These are phyloP conservation scores for Girardinichthys multiradiatus DNA, from an alignment of 2,113 vertebrate species.

Conservation along the genomic window DNA sequence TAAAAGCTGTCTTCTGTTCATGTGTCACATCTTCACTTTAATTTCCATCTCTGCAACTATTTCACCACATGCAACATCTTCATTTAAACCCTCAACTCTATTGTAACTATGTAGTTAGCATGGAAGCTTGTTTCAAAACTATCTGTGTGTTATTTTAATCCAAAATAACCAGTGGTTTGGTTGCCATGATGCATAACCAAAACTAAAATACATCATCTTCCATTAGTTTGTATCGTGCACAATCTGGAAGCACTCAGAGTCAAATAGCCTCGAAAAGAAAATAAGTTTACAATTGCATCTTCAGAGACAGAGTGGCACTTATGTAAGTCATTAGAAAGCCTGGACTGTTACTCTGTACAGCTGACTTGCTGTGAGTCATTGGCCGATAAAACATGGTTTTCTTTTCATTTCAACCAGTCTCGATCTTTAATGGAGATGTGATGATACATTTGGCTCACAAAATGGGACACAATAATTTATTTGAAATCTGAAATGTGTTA, in stretches of 20 bases:
- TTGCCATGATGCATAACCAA: not conserved
- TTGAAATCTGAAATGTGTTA: too few relatives aligned
- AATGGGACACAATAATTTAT: too few relatives aligned
- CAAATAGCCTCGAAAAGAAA: not conserved
- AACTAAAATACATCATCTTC: too few relatives aligned
- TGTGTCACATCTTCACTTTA: constrained; percentile 8
- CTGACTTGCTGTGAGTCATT: constrained; percentile 4
- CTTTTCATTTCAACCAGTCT: constrained; percentile 1
- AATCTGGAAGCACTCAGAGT: not conserved
- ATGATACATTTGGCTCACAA: too few relatives aligned
- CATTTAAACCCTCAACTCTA: constrained; percentile 22
- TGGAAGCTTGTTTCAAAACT: constrained; percentile 22
- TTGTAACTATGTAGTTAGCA: constrained; percentile 46
- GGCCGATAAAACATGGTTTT: not conserved
- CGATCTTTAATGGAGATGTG: not conserved
- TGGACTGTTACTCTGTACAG: not conserved
- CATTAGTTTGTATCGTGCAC: not conserved
- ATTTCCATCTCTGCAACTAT: constrained; percentile 1
- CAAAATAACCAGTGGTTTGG: not conserved
- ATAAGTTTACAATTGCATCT: not conserved
- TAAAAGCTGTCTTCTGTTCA: constrained; percentile 28
- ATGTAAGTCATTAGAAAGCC: not conserved
- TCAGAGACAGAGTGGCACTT: not conserved
- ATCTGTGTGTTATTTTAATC: not conserved
- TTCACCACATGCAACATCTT: not conserved